Evolutionary conservation across 92 coral and sea anemone species (phyloP), one percentile per base, ranked within the genome.

Genomic region (Montipora capitata): DNA sequence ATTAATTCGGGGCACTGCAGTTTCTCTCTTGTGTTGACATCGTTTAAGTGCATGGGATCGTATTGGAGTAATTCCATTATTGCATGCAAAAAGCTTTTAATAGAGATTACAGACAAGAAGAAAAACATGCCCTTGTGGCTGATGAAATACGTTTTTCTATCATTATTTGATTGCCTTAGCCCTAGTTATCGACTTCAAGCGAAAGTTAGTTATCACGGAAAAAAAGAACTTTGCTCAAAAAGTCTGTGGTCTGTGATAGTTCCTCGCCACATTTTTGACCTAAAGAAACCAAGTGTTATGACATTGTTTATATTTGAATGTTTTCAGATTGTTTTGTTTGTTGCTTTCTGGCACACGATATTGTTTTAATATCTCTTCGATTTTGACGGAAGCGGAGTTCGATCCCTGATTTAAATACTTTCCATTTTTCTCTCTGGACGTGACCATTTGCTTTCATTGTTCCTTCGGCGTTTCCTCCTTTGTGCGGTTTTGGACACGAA

Each of bases 401-500:
- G 35, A 27, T 27, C 17, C 38, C 51, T 81, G 68, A 81, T 81
- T 58, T 38, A 81, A 68, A 69, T 81, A 9, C 71, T 81, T 81
- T 41, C 49, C 85, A 69, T 81, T 16, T 69, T 70, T 81, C 45
- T 39, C 11, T 48, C 67, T 5, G 38, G 41, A n/a, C 56, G 41
- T 52, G 66, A n/a, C 49, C 72, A n/a, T 10, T 68, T 8, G 18
- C n/a, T 61, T 76, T 78, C 76, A 68, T 81, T 69, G 48, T 81
- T 45, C n/a, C 6, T n/a, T 51, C 38, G 4, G 61, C 5, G 84
- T 27, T 65, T 15, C 68, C 40, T 12, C 56, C 40, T 13, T 35
- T 12, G 48, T 79, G 84, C 74, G 84, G 84, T 81, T 81, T 40
- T 40, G n/a, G 42, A 54, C 77, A 81, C 85, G 85, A 67, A 80